These are phyloP conservation scores for Propithecus perrieri DNA, from an alignment of 2,797 vertebrate species.

Conservation along the genomic window DNA sequence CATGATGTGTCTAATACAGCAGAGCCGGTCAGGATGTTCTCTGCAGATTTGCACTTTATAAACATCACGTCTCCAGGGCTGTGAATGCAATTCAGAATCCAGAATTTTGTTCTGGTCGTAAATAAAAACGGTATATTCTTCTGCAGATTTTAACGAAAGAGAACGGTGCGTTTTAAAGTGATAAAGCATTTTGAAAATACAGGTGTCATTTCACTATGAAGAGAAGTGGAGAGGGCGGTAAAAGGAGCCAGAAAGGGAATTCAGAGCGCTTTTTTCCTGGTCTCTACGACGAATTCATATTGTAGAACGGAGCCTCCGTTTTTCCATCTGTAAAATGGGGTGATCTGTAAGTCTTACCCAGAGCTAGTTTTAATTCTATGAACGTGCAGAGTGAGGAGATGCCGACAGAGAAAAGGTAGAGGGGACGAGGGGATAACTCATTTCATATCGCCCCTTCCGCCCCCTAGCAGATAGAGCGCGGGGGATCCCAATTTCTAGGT, in stretches of 20 bases:
- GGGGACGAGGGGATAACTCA: background rate
- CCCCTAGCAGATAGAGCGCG: background rate
- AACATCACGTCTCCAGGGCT: background rate
- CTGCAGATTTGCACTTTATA: background rate
- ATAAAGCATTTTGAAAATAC: slow-evolving; percentile 16
- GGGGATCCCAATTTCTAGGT: slow-evolving; percentile 9
- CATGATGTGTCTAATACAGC: background rate
- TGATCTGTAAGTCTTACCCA: background rate
- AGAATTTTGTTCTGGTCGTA: background rate
- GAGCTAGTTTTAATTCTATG: background rate
- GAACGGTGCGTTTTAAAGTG: slow-evolving; percentile 9
- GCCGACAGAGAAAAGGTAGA: background rate
- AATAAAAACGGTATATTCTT: slow-evolving; percentile 35
- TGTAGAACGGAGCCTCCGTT: background rate
- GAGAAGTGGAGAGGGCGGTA: background rate
- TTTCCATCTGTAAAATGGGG: background rate
- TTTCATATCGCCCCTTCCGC: background rate
- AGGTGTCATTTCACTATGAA: background rate
- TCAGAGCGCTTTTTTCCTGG: background rate
- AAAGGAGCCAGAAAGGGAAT: background rate
- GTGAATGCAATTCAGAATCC: slow-evolving; percentile 33
- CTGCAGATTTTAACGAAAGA: background rate
- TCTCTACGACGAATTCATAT: background rate
- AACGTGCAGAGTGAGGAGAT: background rate
- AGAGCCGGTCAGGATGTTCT: background rate